phyloP scores from a whole-genome alignment of 2,797 vertebrate genomes.

The Taeniopygia guttata region DNA sequence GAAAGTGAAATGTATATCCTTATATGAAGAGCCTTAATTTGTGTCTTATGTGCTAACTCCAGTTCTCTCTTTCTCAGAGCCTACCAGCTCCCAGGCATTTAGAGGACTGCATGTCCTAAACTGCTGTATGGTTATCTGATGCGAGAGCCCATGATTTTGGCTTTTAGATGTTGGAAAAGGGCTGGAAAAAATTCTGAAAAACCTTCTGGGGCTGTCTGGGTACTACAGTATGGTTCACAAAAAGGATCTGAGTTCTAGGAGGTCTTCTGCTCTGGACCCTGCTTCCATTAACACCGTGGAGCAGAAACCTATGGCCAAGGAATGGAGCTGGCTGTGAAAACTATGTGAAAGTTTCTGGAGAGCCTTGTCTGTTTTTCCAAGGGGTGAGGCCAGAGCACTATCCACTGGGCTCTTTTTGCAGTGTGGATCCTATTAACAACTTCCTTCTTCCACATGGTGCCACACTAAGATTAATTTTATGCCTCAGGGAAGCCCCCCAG shows the following conservation, averaged over 20 bases:
- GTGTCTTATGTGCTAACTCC: background rate
- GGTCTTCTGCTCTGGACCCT: background rate
- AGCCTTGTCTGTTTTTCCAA: background rate
- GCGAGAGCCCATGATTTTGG: background rate
- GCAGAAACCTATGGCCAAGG: background rate
- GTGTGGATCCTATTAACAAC: background rate
- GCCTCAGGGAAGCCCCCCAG: background rate
- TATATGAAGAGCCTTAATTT: background rate
- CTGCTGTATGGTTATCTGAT: background rate
- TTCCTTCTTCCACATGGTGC: background rate
- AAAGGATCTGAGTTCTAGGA: background rate
- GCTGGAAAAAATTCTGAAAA: background rate
- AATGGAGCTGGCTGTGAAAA: background rate
- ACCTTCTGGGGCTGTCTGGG: background rate
- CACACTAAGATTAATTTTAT: background rate
- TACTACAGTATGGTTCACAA: background rate
- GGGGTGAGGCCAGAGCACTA: background rate
- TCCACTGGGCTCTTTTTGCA: background rate
- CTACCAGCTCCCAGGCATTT: background rate
- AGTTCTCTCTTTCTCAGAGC: background rate
- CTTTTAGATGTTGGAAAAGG: background rate
- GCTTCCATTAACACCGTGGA: background rate
- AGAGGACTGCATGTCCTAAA: background rate
- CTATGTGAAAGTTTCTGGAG: background rate
- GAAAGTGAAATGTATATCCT: background rate